Percentiles rank a stretch among this genome's conserved stretches.
These are phyloP conservation scores for Grus americana DNA, from an alignment of 2,113 vertebrate genomes.

Conservation along the genomic window DNA sequence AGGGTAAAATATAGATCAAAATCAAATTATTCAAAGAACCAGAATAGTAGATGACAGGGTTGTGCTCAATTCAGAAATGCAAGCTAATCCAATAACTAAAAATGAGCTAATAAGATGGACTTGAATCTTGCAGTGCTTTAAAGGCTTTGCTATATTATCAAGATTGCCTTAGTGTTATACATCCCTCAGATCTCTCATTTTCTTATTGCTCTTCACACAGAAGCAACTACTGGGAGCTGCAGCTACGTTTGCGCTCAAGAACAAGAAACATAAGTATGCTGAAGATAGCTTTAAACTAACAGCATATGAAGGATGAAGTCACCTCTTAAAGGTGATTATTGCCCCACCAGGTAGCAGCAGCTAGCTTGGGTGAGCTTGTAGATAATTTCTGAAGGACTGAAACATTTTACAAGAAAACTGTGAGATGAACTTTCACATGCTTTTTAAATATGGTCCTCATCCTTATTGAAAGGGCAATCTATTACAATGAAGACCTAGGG, in stretches of 20 bases:
- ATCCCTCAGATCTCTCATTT: background rate
- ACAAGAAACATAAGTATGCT: background rate
- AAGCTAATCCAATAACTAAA: slow-evolving; percentile 41
- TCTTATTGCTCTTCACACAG: background rate
- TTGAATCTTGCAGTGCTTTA: background rate
- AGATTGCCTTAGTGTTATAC: background rate
- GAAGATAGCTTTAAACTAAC: background rate
- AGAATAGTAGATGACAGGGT: background rate
- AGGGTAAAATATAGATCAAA: slow-evolving; percentile 20
- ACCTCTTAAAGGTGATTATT: background rate
- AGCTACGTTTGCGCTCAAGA: background rate
- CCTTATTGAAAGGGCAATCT: background rate
- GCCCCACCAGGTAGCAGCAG: background rate
- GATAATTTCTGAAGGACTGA: background rate
- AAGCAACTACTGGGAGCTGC: background rate
- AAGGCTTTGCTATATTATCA: background rate
- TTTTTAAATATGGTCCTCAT: background rate
- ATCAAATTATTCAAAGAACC: background rate
- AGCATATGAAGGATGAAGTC: background rate
- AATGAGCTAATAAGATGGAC: background rate
- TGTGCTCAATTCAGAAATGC: background rate
- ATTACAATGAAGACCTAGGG: background rate
- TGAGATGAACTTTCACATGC: background rate
- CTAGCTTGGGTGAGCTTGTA: background rate
- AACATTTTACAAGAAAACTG: background rate